Conservation (phyloP, 2,113 vertebrate genomes). For the Macquaria australasica region DNA sequence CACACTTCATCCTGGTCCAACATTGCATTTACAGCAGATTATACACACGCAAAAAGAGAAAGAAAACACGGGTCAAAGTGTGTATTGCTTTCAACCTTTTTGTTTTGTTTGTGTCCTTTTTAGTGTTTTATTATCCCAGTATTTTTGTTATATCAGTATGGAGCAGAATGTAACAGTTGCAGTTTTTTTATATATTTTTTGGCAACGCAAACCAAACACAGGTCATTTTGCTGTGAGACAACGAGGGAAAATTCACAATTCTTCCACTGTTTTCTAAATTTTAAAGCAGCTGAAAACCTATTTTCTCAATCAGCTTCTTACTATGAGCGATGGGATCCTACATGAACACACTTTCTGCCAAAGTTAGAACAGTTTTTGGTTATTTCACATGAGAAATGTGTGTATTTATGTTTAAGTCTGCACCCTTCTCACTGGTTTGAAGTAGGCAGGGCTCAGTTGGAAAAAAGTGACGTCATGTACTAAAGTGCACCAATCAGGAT, state of each 20-base stretch:
- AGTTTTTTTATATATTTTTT: not conserved
- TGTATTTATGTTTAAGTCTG: too few relatives aligned
- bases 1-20: slow-evolving; percentile 9
- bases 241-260: not conserved
- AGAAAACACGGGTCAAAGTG: not conserved
- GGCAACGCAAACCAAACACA: not conserved
- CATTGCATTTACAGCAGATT: slow-evolving; percentile 27
- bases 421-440: not conserved
- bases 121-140: not conserved
- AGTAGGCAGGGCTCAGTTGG: too few relatives aligned
- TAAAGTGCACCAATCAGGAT: not conserved
- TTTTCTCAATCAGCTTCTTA: not conserved
- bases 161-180: not conserved
- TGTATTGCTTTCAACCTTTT: not conserved
- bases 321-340: not conserved
- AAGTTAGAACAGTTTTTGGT: too few relatives aligned
- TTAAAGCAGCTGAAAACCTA: not conserved
- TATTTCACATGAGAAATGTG: too few relatives aligned
- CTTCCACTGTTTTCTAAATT: not conserved
- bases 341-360: too few relatives aligned
- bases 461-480: not conserved
- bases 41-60: not conserved
- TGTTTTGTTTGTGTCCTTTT: not conserved
- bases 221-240: not conserved
- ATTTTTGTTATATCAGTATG: not conserved